Percentiles rank a stretch among this genome's conserved stretches.
phyloP scores from a whole-genome alignment of 2,888 invertebrate genomes.

The Lasiommata megera region DNA sequence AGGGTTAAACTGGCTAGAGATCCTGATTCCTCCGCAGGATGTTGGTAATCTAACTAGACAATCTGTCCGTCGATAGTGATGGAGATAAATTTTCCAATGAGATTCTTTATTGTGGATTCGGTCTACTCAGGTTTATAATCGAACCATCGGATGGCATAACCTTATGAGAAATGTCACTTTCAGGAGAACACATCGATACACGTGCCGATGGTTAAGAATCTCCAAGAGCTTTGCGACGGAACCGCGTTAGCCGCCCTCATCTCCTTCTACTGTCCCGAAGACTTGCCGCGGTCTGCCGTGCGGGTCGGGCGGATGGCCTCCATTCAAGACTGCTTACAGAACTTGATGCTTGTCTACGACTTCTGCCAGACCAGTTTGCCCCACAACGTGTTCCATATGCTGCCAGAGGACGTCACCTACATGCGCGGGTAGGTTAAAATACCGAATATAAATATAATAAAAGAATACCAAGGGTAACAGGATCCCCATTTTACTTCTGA shows the following conservation, averaged over 20 bases:
- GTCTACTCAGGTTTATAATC: background rate
- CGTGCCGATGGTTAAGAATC: conserved; percentile 87
- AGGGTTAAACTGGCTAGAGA: too few relatives aligned
- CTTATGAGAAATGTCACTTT: too few relatives aligned
- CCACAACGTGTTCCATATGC: conserved; percentile 94
- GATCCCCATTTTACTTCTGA: too few relatives aligned
- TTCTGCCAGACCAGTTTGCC: conserved; percentile 94
- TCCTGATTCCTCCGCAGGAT: too few relatives aligned
- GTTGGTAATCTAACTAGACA: too few relatives aligned
- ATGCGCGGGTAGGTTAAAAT: conserved; percentile 87
- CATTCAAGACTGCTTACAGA: conserved; percentile 94
- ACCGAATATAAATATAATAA: too few relatives aligned
- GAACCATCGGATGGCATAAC: background rate
- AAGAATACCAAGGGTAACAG: too few relatives aligned
- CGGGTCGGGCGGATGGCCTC: conserved; percentile 84
- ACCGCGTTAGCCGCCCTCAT: conserved; percentile 31
- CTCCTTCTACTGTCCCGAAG: conserved; percentile 48
- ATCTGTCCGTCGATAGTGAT: too few relatives aligned
- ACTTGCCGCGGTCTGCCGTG: conserved; percentile 77
- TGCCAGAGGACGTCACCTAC: conserved; percentile 97
- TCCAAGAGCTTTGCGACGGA: conserved; percentile 95
- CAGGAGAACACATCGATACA: conserved; percentile 81
- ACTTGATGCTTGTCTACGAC: conserved; percentile 92
- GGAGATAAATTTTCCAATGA: too few relatives aligned
- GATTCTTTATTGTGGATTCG: too few relatives aligned